Base-by-base conservation (phyloP, 53 echinoderm and acorn worm species). In the Temnopleurus reevesii region DNA sequence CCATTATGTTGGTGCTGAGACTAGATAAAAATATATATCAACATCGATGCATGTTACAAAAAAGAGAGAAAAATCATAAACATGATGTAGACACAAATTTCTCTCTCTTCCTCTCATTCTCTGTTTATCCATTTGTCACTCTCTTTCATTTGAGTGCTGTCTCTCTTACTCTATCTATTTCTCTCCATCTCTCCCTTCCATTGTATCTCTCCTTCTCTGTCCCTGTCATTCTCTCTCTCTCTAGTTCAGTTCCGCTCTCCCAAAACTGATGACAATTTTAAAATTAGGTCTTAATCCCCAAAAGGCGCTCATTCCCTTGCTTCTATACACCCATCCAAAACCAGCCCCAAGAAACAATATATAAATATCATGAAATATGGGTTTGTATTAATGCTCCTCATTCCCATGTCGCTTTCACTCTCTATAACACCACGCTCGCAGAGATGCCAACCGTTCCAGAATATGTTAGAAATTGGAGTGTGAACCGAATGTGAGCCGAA, bases 1-100 rank as follows among this genome's bases (percentile, higher is more conserved):
- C 51, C 86, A 45, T 45, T 45, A 85, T 59, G 59, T 59, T 85
- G 86, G 86, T 85, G 86, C 86, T n/a, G 41, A 41, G 33, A 46
- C 29, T 33, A 57, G 38, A 83, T 29, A 31, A 30, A 83, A 81
- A 30, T 49, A n/a, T 12, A 57, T 23, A 83, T 31, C 28, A 61
- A 83, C 83, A 83, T 56, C 12, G 83, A 53, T 38, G 83, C 55
- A 55, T 83, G 83, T 83, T 49, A 49, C 79, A 35, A 83, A 55
- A 81, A 46, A 26, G 24, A 59, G 21, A 59, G 2, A 81, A 83
- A 83, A 83, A 53, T 71, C 41, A 41, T 41, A 71, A n/a, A 41
- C 21, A 71, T 71, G 71, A 71, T 41, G n/a, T 41, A 71, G 41
- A 46, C 31, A 28, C 18, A 21, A 26, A 6, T 49, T 46, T 27